Evolutionary conservation across 1,140 invertebrate genomes (phyloP), one percentile per base, ranked within the genome.

Genomic region (Oppia nitens): DNA sequence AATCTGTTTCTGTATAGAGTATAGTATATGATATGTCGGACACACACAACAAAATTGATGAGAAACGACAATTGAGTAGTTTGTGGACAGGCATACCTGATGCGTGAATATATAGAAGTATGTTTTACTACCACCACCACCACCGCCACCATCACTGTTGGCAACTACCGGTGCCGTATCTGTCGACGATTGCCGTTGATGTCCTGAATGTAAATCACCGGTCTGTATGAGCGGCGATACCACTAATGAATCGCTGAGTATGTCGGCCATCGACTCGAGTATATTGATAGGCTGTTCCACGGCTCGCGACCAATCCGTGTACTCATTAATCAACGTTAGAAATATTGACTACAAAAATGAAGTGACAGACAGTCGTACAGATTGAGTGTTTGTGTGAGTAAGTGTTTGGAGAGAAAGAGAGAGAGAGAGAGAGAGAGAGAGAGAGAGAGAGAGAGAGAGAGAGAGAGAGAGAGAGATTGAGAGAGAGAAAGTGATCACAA

Each of bases 81-180:
- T 50, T 80, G 83, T 68, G 83, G 80, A 59, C 84, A 81, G 63
- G 82, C 83, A 69, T 87, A 87, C 0, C 85, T 89, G 70, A 92
- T 90, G 73, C 93, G 88, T 85, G 71, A 92, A 93, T n/a, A 93
- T 86, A 70, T 91, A 93, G 50, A 93, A 77, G 71, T 85, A 95
- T 27, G 89, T 91, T 47, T 64, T 67, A 0, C 23, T 68, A 60
- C n/a, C 6, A 6, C n/a, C 25, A 14, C 11, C 17, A 12, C n/a
- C 17, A 24, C 14, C 23, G 55, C 21, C 55, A 14, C 23, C 14
- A 24, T 29, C 4, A 55, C 47, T 28, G 23, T 32, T 23, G 21
- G 17, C 25, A 20, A 32, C 21, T 6, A 23, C 25, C 6, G 55
- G 21, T 54, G 17, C 6, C 20, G 52, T 24, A 52, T 23, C 17